These are phyloP conservation scores for Hylia prasina DNA, from an alignment of 2,113 vertebrate genomes.

Conservation along the genomic window DNA sequence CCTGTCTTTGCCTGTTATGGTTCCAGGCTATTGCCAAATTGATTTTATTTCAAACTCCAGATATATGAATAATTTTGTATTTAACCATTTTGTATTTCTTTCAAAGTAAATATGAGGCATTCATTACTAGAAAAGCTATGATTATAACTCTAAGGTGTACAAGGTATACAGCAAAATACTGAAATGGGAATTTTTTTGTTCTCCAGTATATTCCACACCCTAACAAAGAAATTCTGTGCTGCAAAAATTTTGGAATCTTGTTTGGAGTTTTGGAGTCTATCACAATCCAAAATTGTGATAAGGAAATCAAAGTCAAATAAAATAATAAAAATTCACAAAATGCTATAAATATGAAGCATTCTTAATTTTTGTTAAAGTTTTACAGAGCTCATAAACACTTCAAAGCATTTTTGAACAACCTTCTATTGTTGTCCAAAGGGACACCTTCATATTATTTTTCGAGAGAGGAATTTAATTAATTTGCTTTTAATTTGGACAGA, in stretches of 20 bases:
- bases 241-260: not conserved
- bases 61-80: rapidly evolving
- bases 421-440: not conserved
- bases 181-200: not conserved
- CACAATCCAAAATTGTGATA: not conserved
- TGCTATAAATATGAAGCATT: not conserved
- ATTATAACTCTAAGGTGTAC: not conserved
- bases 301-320: not conserved
- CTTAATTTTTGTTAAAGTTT: not conserved
- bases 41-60: not conserved
- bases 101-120: not conserved
- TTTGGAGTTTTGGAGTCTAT: too few relatives aligned
- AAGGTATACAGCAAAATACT: not conserved
- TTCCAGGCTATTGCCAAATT: not conserved
- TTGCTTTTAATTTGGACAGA: not conserved
- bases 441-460: not conserved
- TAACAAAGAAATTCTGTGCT: not conserved
- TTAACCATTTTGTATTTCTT: not conserved
- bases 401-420: not conserved
- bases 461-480: not conserved
- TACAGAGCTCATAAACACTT: not conserved
- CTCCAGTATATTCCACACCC: not conserved
- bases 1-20: not conserved
- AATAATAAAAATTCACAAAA: not conserved
- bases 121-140: not conserved